phyloP scores from a whole-genome alignment of 2,888 invertebrate species.

The Lissonota sp. region DNA sequence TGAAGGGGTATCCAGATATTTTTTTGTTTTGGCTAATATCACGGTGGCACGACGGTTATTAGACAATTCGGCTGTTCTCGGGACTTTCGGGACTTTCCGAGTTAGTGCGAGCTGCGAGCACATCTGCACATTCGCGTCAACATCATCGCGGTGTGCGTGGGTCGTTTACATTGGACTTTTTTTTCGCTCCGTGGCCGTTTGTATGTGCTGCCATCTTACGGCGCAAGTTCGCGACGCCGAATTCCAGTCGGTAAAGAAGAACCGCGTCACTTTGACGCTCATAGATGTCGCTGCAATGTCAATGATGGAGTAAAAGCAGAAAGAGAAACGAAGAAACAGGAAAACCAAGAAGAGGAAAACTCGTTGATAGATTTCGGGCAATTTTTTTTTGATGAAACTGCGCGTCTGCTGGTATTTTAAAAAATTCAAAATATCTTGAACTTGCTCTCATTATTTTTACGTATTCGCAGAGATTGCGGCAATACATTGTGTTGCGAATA shows the following conservation, averaged over 20 bases:
- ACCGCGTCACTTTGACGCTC: neutral
- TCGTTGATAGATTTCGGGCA: too few relatives aligned
- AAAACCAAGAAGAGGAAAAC: too few relatives aligned
- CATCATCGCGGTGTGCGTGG: slow-evolving; percentile 26
- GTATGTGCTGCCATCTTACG: slow-evolving; percentile 12
- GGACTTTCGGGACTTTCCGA: slow-evolving; percentile 67
- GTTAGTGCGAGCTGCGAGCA: too few relatives aligned
- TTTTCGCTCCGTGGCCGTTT: neutral
- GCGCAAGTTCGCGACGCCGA: neutral
- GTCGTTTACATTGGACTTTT: slow-evolving; percentile 6
- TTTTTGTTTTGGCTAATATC: slow-evolving; percentile 81
- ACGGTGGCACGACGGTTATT: slow-evolving; percentile 67
- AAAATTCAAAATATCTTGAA: too few relatives aligned
- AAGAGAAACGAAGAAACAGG: too few relatives aligned
- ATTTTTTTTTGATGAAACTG: too few relatives aligned
- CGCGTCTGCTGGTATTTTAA: too few relatives aligned
- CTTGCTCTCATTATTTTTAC: too few relatives aligned
- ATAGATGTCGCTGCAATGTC: slow-evolving; percentile 17
- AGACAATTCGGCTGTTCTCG: slow-evolving; percentile 75
- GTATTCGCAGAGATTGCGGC: too few relatives aligned
- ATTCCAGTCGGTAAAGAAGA: too few relatives aligned
- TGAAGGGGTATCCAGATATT: slow-evolving; percentile 74
- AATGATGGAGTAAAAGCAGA: too few relatives aligned
- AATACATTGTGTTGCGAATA: too few relatives aligned
- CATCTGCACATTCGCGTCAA: slow-evolving; percentile 32